Evolutionary conservation across 2,113 vertebrate genomes (phyloP), one percentile per base, ranked within the genome.

Genomic region (Symphodus melops): DNA sequence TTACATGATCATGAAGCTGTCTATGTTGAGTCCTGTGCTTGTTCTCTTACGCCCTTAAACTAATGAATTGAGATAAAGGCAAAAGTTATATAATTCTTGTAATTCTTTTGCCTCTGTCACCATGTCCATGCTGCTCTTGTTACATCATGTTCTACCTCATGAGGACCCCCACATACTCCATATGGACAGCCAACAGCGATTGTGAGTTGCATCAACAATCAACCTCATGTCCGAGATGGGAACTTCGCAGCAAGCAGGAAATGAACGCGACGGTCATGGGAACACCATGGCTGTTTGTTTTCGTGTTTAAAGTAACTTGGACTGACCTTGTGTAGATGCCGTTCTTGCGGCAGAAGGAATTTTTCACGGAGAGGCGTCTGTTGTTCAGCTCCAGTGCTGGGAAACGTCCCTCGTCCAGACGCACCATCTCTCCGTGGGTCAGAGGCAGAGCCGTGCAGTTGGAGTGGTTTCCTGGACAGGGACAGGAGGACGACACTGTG

Each of bases 321-420:
- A 84, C 93, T 90, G 63, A 99, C 98, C 98, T 95, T 70, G 98
- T 98, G 71, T 99, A 98, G 83, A 99, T 95, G 84, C 98, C 98
- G 0, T 98, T 99, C 92, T 99, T 99, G 42, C 98, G 88, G 89
- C 97, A 99, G 85, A 99, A 99, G 68, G 98, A 99, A 80, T 99
- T 99, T 92, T 99, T 99, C 83, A 98, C 95, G 0, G 98, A 99
- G 25, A 99, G 96, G 14, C 97, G 94, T 1, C 98, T 94, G 93
- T 97, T 98, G 94, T 98, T 98, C 55, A 99, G 96, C 85, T 99
- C 98, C 93, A 99, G 93, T 4, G 98, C 94, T 0, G 98, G 97
- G 72, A 99, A 99, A 46, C 96, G 97, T 76, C 97, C 95, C 79
- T 99, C 98, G 0, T 99, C 98, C 89, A 99, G 92, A 55, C 96